phyloP scores from a whole-genome alignment of 2,113 vertebrate species.

The Chloropsis cyanopogon region DNA sequence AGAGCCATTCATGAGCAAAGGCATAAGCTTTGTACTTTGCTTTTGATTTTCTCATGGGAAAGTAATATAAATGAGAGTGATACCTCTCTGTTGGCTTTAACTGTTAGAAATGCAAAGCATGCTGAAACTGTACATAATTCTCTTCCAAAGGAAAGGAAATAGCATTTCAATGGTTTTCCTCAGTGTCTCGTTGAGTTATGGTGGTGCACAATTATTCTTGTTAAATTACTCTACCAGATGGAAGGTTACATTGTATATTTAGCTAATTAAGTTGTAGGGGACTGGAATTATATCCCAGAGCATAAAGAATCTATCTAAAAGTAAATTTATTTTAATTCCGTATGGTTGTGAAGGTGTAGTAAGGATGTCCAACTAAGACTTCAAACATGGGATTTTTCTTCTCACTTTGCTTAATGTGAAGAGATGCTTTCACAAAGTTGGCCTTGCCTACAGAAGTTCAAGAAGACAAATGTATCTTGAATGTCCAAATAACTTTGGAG shows the following conservation, averaged over 20 bases:
- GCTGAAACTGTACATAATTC: conserved; percentile 88
- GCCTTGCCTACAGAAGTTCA: background rate
- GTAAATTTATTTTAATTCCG: conserved; percentile 62
- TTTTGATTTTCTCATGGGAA: conserved; percentile 84
- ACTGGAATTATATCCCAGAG: conserved; percentile 69
- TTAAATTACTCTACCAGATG: conserved; percentile 88
- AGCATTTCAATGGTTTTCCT: conserved; percentile 88
- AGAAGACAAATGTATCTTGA: background rate
- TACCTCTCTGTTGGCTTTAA: conserved; percentile 82
- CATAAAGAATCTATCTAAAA: conserved; percentile 65
- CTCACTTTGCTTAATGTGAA: background rate
- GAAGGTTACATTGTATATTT: conserved; percentile 79
- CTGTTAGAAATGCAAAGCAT: conserved; percentile 82
- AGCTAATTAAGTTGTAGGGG: conserved; percentile 80
- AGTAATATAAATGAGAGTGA: conserved; percentile 85
- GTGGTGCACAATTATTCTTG: conserved; percentile 83
- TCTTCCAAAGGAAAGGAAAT: conserved; percentile 91
- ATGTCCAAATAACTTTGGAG: background rate
- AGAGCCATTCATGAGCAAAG: conserved; percentile 78
- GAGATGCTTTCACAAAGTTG: background rate
- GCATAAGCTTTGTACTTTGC: conserved; percentile 82
- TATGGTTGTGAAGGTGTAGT: background rate
- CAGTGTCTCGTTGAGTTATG: conserved; percentile 87
- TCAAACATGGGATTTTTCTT: background rate
- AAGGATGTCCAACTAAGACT: conserved; percentile 13